Conservation (phyloP, 2,797 vertebrate species). For the Cryptoblepharus egeriae region DNA sequence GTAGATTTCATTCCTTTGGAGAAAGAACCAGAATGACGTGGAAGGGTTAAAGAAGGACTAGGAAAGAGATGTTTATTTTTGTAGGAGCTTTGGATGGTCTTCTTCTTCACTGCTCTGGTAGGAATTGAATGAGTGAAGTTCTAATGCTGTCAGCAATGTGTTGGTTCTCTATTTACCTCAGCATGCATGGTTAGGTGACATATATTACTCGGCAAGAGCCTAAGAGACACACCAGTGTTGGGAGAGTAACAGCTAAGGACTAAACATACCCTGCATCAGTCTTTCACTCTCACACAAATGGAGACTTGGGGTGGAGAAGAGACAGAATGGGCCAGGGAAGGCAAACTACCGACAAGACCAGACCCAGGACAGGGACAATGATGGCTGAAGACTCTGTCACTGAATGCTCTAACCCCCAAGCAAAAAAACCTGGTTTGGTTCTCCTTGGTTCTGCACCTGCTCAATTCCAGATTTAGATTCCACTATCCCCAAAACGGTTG, state of each 20-base stretch:
- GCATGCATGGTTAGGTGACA: background rate
- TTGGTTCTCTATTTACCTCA: background rate
- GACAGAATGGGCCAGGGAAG: no score
- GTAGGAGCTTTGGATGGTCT: no score
- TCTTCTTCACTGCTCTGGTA: no score
- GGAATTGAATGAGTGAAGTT: background rate
- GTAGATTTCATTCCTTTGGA: slow-evolving; percentile 15
- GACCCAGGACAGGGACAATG: no score
- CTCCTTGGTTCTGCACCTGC: no score
- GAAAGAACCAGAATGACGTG: background rate
- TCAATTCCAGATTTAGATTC: no score
- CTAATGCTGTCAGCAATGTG: background rate
- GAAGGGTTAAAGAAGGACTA: background rate
- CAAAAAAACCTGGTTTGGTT: no score
- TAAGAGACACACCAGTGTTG: background rate
- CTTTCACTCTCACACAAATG: background rate
- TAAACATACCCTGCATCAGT: background rate
- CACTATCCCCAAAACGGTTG: no score
- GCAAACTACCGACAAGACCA: no score
- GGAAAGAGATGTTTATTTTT: slow-evolving; percentile 28
- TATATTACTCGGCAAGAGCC: background rate
- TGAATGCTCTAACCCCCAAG: no score
- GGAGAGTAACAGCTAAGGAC: background rate
- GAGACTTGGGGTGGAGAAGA: background rate
- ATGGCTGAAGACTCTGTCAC: no score